Percentiles rank a stretch among this genome's conserved stretches.
Evolutionary conservation across 1,140 invertebrate species (phyloP).

Genomic region (Bradynema listronoti): DNA sequence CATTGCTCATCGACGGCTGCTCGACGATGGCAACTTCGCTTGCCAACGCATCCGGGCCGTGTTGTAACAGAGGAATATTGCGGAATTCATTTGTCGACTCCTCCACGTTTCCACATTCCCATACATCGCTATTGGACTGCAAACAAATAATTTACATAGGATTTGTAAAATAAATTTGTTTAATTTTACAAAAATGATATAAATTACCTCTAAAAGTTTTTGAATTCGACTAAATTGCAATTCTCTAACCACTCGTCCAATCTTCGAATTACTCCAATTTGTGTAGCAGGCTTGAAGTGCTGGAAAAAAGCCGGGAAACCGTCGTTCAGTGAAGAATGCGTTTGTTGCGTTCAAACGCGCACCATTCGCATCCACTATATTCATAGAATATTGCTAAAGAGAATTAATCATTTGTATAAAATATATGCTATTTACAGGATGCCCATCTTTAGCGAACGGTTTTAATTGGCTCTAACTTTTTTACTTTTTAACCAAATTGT

Average conservation of each 20-base stretch:
- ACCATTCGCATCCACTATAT: constrained; percentile 13
- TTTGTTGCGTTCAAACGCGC: constrained; percentile 17
- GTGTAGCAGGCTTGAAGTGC: constrained; percentile 89
- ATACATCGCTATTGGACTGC: too few species aligned
- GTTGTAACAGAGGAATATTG: constrained; percentile 18
- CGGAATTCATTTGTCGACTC: constrained; percentile 1
- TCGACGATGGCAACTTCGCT: constrained; percentile 66
- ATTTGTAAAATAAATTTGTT: too few species aligned
- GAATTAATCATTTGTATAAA: constrained; percentile 1
- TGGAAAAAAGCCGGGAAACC: constrained; percentile 91
- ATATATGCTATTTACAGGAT: constrained; percentile 23
- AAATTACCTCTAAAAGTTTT: background rate
- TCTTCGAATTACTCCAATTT: constrained; percentile 18
- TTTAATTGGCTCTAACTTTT: too few species aligned
- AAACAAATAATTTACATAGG: too few species aligned
- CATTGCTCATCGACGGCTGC: constrained; percentile 9
- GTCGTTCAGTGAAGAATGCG: constrained; percentile 67
- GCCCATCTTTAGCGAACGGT: too few species aligned
- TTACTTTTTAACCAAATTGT: too few species aligned
- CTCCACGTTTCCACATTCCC: too few species aligned
- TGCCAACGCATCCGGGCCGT: constrained; percentile 73
- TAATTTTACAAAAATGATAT: too few species aligned
- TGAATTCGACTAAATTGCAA: constrained; percentile 2
- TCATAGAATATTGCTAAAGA: constrained; percentile 23
- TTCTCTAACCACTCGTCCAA: constrained; percentile 8